A percentile compares a stretch with the other conserved stretches of the same genome.
Conservation (phyloP, 2,888 invertebrate species). For the Ellobium chinense region DNA sequence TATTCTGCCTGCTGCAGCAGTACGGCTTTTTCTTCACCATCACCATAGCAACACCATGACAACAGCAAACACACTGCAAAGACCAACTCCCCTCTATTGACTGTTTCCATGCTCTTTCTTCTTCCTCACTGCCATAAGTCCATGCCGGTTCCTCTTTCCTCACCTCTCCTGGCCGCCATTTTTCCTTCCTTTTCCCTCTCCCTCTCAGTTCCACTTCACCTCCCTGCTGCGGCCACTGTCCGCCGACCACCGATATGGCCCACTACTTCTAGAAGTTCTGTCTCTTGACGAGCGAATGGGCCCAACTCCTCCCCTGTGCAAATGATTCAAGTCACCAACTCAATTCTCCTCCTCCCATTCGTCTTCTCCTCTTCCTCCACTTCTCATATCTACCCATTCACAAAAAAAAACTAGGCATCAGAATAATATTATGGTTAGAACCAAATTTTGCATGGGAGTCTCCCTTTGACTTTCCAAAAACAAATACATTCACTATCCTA, state of each 20-base stretch:
- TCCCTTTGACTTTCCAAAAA: no score
- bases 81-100: neutral
- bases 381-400: neutral
- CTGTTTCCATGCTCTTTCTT: neutral
- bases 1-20: neutral
- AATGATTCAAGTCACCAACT: constrained; percentile 43
- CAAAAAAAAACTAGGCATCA: neutral
- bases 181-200: constrained; percentile 7
- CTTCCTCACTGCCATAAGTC: neutral
- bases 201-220: constrained; percentile 45
- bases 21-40: neutral
- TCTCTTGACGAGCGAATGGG: constrained; percentile 33
- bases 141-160: constrained; percentile 23
- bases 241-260: constrained; percentile 43
- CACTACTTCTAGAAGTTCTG: constrained; percentile 25
- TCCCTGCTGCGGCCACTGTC: constrained; percentile 36
- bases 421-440: neutral
- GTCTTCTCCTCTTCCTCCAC: constrained; percentile 12
- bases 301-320: constrained; percentile 35
- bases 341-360: constrained; percentile 29
- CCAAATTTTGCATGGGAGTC: neutral
- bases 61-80: constrained; percentile 6
- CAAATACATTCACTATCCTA: no score
- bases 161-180: constrained; percentile 38
- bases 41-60: neutral